Evolutionary conservation across 1,140 invertebrate genomes (phyloP).

Genomic region (Aphelenchoides fujianensis): DNA sequence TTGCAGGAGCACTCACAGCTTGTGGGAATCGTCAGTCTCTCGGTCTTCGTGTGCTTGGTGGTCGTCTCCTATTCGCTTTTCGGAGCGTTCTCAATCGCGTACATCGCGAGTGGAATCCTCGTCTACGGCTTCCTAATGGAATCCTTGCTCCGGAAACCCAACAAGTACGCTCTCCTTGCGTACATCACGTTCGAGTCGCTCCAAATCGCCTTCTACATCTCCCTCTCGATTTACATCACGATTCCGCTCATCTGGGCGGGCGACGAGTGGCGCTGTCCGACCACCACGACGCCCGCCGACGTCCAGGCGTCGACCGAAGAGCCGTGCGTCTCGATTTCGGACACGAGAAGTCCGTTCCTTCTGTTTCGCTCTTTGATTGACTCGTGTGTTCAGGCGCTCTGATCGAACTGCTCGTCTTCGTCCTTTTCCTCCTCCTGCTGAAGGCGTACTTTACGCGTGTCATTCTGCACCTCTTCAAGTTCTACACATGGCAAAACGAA

Average conservation of each 20-base stretch:
- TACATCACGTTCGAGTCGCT: slow-evolving; percentile 36
- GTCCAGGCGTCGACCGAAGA: neutral
- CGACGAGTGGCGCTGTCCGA: neutral
- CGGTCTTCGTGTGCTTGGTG: slow-evolving; percentile 34
- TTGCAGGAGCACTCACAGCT: slow-evolving; percentile 39
- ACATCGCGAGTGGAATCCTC: slow-evolving; percentile 30
- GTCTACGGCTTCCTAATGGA: slow-evolving; percentile 36
- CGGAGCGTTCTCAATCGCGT: slow-evolving; percentile 31
- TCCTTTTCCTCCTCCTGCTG: neutral
- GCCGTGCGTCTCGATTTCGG: neutral
- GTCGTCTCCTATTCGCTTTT: slow-evolving; percentile 30
- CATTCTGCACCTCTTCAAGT: neutral
- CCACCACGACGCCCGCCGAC: neutral
- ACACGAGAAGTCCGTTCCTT: neutral
- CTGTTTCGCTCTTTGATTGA: no score
- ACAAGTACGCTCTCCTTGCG: slow-evolving; percentile 30
- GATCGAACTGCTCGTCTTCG: slow-evolving; percentile 8
- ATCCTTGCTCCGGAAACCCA: slow-evolving; percentile 21
- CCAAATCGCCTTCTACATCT: slow-evolving; percentile 37
- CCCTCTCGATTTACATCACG: slow-evolving; percentile 28
- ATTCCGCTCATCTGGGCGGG: slow-evolving; percentile 23
- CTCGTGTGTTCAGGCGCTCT: neutral
- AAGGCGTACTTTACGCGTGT: slow-evolving; percentile 5
- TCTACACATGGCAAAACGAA: neutral
- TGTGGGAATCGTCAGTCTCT: slow-evolving; percentile 32